Evolutionary conservation across 2,113 vertebrate genomes (phyloP).

Genomic region (Leucopternis melanops): DNA sequence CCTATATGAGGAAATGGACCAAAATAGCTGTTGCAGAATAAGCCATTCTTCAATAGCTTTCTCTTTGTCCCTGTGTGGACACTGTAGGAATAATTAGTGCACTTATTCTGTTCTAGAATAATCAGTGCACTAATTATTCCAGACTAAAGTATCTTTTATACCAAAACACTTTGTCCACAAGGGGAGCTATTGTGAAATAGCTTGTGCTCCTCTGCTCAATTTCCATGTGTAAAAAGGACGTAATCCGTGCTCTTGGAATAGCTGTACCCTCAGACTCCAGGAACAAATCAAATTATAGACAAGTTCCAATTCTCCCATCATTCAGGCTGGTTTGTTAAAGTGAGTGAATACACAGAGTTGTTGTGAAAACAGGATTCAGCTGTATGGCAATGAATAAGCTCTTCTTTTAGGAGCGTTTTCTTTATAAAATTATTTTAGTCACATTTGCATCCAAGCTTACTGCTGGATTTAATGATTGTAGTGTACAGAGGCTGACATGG

Average conservation of each 20-base stretch:
- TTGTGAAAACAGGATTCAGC: conserved; percentile 20
- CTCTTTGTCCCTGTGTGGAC: conserved; percentile 55
- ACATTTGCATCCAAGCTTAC: not conserved
- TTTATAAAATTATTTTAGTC: conserved; percentile 21
- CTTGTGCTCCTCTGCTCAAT: conserved; percentile 8
- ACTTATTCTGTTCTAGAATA: conserved; percentile 49
- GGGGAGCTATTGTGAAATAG: conserved; percentile 52
- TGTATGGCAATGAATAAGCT: not conserved
- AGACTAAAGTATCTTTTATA: conserved; percentile 54
- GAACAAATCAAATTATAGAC: not conserved
- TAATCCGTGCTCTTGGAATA: not conserved
- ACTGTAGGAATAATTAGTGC: conserved; percentile 53
- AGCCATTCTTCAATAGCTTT: conserved; percentile 49
- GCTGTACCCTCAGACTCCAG: not conserved
- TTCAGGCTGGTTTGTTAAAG: not conserved
- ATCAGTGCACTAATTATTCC: conserved; percentile 53
- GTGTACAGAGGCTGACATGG: not conserved
- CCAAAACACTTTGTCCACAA: conserved; percentile 52
- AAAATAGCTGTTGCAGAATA: conserved; percentile 47
- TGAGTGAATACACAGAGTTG: not conserved
- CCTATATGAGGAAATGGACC: conserved; percentile 44
- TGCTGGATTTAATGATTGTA: conserved; percentile 17
- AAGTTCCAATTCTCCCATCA: not conserved
- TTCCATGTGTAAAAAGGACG: not conserved
- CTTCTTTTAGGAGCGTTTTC: not conserved